These are phyloP conservation scores for Sminthurides aquaticus DNA, from an alignment of 2,888 invertebrate species.

Conservation along the genomic window DNA sequence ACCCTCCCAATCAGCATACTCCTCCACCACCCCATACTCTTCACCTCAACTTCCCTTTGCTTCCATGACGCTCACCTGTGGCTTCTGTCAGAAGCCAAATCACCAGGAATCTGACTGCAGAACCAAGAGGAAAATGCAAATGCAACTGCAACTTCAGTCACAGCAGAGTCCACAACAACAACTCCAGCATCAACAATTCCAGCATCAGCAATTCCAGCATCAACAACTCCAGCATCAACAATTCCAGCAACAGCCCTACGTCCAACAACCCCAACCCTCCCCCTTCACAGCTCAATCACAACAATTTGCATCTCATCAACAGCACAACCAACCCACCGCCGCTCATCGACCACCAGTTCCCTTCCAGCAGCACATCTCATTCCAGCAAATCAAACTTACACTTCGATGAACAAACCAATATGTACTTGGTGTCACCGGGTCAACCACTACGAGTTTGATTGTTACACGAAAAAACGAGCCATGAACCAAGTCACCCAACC, in stretches of 20 bases:
- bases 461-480: background rate
- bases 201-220: too few species aligned
- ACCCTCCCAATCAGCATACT: background rate
- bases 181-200: background rate
- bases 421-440: background rate
- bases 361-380: background rate
- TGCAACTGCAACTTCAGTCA: too few species aligned
- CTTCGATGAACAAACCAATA: background rate
- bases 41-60: background rate
- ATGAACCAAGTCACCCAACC: background rate
- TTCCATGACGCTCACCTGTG: background rate
- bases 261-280: background rate
- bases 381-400: background rate
- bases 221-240: background rate
- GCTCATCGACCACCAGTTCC: background rate
- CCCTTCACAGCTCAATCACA: background rate
- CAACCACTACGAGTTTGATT: background rate
- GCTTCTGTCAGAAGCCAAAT: background rate
- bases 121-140: too few species aligned
- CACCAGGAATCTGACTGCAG: background rate
- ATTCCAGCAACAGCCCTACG: background rate
- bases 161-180: too few species aligned
- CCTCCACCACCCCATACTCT: background rate
- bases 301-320: background rate
- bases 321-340: too few species aligned